Evolutionary conservation across 2,113 vertebrate species (phyloP).

Genomic region (Oreochromis spilurus): DNA sequence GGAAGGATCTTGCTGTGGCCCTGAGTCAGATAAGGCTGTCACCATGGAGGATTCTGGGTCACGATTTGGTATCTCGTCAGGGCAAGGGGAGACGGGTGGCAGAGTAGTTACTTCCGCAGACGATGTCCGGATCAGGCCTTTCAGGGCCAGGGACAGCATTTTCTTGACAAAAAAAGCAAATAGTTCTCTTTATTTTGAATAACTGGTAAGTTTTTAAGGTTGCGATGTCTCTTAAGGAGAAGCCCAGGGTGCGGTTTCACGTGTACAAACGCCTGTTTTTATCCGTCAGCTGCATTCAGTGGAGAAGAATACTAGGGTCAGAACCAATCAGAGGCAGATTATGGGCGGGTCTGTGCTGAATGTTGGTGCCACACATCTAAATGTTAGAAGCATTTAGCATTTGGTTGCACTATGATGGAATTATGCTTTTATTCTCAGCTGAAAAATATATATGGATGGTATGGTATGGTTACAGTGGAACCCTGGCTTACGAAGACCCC

Average conservation of each 20-base stretch:
- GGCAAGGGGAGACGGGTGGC: background rate
- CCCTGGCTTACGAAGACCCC: too few relatives aligned
- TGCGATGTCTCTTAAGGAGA: background rate
- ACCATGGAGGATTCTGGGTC: background rate
- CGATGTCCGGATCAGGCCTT: fast-evolving
- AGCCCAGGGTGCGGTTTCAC: background rate
- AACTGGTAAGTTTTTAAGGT: fast-evolving
- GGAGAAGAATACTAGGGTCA: background rate
- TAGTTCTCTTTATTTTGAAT: background rate
- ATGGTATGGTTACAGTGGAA: too few relatives aligned
- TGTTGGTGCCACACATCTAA: background rate
- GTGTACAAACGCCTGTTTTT: fast-evolving
- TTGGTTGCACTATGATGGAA: background rate
- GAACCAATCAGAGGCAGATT: background rate
- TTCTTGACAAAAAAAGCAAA: background rate
- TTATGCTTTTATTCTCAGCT: background rate
- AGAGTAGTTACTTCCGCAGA: fast-evolving
- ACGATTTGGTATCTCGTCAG: background rate
- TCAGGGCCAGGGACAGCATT: background rate
- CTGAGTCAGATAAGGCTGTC: background rate
- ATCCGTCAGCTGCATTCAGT: background rate
- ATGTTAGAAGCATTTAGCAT: background rate
- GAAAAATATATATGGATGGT: background rate
- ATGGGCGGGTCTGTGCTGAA: fast-evolving
- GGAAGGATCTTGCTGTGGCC: background rate